Conservation (phyloP, 2,888 invertebrate genomes). For the Cremastobaeus sp. region DNA sequence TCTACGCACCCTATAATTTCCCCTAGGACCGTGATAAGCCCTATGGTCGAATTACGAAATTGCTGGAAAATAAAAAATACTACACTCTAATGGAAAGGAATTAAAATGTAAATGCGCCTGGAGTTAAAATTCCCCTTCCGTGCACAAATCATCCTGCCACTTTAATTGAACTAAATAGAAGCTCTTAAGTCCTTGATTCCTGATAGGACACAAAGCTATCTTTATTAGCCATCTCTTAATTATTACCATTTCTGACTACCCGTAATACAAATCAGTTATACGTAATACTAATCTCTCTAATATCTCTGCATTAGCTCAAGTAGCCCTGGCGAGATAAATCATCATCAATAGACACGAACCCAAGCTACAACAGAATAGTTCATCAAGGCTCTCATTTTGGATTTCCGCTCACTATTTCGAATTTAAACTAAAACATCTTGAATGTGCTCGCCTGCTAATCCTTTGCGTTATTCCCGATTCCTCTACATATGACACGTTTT, state of each 20-base stretch:
- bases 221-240: slow-evolving; percentile 36
- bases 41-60: too few species aligned
- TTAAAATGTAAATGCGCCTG: too few species aligned
- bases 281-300: slow-evolving; percentile 28
- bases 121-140: too few species aligned
- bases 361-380: background rate
- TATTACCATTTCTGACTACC: slow-evolving; percentile 25
- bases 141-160: too few species aligned
- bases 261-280: slow-evolving; percentile 34
- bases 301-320: slow-evolving; percentile 24
- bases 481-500: slow-evolving; percentile 24
- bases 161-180: slow-evolving; percentile 28
- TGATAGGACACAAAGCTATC: slow-evolving; percentile 15
- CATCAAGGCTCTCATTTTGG: background rate
- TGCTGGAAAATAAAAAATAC: too few species aligned
- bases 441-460: slow-evolving; percentile 22
- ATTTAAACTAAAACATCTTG: slow-evolving; percentile 29
- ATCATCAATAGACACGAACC: slow-evolving; percentile 15
- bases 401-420: slow-evolving; percentile 19
- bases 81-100: too few species aligned
- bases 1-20: too few species aligned
- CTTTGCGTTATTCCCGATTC: slow-evolving; percentile 15
- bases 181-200: background rate
- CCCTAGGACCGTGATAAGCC: too few species aligned
- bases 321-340: slow-evolving; percentile 14